These are phyloP conservation scores for Galemys pyrenaicus DNA, from an alignment of 2,113 vertebrate genomes.

Conservation along the genomic window DNA sequence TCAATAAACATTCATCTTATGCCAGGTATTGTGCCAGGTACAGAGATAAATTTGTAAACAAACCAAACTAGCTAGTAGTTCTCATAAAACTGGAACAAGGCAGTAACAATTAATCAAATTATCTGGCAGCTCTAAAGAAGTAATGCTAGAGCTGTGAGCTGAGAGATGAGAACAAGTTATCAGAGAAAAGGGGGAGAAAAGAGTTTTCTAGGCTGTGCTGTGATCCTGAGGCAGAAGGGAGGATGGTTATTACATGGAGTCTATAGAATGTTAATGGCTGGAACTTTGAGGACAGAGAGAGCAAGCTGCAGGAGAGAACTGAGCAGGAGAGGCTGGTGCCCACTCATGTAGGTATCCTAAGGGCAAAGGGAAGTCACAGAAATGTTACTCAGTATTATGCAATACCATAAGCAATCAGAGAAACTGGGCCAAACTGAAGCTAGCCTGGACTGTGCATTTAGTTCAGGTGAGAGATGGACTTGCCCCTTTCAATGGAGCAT, in stretches of 20 bases:
- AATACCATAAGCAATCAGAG: neutral
- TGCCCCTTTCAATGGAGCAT: neutral
- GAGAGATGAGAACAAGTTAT: neutral
- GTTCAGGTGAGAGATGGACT: neutral
- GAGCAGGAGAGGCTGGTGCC: neutral
- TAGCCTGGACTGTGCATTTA: neutral
- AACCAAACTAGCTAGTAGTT: neutral
- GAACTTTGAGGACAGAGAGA: neutral
- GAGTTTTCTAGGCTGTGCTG: neutral
- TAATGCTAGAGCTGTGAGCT: neutral
- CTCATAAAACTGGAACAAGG: neutral
- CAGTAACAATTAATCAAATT: neutral
- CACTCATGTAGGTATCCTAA: neutral
- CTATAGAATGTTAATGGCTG: neutral
- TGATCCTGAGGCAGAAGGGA: neutral
- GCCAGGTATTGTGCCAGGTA: neutral
- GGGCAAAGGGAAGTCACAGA: neutral
- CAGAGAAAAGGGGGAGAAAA: neutral
- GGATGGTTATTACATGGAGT: neutral
- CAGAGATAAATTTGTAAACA: neutral
- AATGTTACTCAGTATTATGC: neutral
- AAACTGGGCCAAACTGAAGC: neutral
- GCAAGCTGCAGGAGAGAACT: no score
- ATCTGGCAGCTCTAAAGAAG: neutral
- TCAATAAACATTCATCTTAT: neutral